Percentiles rank a stretch among this genome's conserved stretches.
Evolutionary conservation across 2,113 vertebrate genomes (phyloP).

Genomic region (Brevimyrus niger): DNA sequence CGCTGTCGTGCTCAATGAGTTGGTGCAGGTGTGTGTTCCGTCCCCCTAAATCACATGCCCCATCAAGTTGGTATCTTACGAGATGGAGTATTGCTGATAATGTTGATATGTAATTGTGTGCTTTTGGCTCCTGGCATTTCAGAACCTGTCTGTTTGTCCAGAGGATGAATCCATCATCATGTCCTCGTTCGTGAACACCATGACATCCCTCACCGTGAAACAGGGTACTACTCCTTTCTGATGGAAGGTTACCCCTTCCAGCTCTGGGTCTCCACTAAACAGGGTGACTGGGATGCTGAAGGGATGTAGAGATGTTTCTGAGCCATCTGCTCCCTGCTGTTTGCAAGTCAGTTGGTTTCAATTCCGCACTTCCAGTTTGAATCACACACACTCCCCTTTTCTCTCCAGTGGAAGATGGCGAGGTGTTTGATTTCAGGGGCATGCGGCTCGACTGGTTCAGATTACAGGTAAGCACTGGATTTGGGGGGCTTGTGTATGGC

Average conservation of each 20-base stretch:
- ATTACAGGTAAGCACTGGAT: constrained; percentile 75
- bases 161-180: constrained; percentile 99
- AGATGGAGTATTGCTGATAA: not conserved
- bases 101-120: not conserved
- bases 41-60: not conserved
- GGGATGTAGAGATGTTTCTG: not conserved
- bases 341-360: not conserved
- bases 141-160: constrained; percentile 98
- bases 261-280: not conserved
- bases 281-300: not conserved
- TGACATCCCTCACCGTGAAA: constrained; percentile 96
- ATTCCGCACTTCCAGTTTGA: not conserved
- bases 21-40: constrained; percentile 80
- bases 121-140: not conserved
- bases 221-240: constrained; percentile 68
- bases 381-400: not conserved
- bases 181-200: constrained; percentile 98
- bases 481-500: not conserved
- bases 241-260: not conserved
- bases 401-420: constrained; percentile 89
- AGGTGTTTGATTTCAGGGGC: constrained; percentile 98
- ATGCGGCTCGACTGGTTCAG: constrained; percentile 98
- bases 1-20: constrained; percentile 93
- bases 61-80: not conserved
- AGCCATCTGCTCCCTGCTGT: not conserved